Percentiles rank a stretch among this genome's conserved stretches.
These are phyloP conservation scores for Hetaerina titia DNA, from an alignment of 2,888 invertebrate genomes.

Conservation along the genomic window DNA sequence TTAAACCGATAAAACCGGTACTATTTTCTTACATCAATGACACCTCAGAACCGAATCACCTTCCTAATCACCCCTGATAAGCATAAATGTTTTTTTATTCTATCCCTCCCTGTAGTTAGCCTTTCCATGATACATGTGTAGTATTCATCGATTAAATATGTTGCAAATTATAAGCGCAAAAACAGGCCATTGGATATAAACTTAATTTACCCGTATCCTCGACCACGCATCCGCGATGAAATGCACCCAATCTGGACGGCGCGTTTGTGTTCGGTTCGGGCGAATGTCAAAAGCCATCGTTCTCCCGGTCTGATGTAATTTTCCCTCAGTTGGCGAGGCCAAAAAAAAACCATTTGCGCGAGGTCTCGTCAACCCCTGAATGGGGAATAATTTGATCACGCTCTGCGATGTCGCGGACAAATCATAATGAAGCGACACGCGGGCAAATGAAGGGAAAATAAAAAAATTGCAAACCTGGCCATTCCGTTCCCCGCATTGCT, in stretches of 20 bases:
- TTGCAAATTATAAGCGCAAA: not conserved
- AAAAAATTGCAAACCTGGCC: not conserved
- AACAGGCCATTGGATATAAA: not conserved
- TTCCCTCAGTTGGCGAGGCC: constrained; percentile 1
- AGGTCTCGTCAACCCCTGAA: not conserved
- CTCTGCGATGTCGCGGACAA: not conserved
- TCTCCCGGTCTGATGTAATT: constrained; percentile 20
- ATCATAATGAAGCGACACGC: constrained; percentile 20
- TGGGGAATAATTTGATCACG: constrained; percentile 27
- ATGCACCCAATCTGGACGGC: not conserved
- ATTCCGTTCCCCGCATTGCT: not conserved
- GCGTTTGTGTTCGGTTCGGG: not conserved
- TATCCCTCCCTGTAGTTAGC: not conserved
- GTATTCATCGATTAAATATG: constrained; percentile 13
- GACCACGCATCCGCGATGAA: not conserved
- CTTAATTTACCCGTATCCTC: not conserved
- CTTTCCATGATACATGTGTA: not conserved
- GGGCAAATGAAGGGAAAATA: not conserved
- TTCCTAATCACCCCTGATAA: not conserved
- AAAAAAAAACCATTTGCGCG: not conserved
- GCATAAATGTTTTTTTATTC: not conserved
- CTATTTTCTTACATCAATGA: not conserved
- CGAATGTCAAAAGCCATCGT: constrained; percentile 27
- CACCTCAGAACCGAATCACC: not conserved
- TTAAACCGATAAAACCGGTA: too few species aligned